Conservation (phyloP, 2,113 vertebrate species). For the Acinonyx jubatus region DNA sequence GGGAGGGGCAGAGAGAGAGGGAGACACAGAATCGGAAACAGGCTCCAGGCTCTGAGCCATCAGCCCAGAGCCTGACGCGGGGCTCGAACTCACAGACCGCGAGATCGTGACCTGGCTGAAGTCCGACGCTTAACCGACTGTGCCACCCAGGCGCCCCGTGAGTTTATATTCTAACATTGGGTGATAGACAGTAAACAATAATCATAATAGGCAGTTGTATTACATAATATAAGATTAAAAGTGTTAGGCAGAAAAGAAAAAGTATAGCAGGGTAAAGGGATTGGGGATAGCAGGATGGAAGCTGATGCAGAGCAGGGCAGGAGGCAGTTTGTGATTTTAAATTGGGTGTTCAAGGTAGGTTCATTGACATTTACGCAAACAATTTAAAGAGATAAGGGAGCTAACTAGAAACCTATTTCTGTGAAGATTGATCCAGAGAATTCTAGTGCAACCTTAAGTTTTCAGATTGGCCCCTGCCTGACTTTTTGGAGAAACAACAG, state of each 20-base stretch:
- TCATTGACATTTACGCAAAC: background rate
- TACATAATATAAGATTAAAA: background rate
- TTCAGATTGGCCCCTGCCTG: background rate
- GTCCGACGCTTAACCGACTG: too few species aligned
- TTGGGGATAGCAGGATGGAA: background rate
- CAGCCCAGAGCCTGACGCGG: too few species aligned
- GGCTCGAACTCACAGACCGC: too few species aligned
- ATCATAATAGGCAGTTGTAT: background rate
- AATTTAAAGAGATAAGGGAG: background rate
- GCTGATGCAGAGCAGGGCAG: rapidly evolving
- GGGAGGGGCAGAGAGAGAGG: too few species aligned
- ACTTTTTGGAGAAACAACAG: background rate
- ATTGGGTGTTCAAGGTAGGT: background rate
- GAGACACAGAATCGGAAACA: too few species aligned
- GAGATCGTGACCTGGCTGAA: too few species aligned
- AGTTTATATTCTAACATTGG: background rate
- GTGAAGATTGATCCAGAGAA: background rate
- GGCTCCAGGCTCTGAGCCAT: too few species aligned
- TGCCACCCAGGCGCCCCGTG: background rate
- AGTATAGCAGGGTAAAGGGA: background rate
- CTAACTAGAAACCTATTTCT: background rate
- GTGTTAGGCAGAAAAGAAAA: background rate
- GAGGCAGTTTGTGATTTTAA: background rate
- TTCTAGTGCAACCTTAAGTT: background rate
- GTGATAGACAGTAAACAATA: background rate